Evolutionary conservation across 1,140 invertebrate genomes (phyloP).

Genomic region (Apocrypta bakeri): DNA sequence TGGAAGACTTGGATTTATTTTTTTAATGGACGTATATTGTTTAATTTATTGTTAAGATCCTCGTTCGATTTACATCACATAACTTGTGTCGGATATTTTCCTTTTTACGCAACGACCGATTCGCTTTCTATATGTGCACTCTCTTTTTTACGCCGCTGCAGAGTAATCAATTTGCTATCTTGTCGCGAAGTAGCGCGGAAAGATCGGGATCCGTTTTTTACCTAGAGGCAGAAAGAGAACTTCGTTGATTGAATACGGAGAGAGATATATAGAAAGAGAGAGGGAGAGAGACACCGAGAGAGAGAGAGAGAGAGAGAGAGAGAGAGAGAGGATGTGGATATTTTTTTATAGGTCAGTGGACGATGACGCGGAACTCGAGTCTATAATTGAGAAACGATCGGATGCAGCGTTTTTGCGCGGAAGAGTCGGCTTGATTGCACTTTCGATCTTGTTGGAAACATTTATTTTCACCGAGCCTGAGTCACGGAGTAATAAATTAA

Average conservation of each 20-base stretch:
- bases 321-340: background rate
- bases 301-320: no score
- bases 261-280: background rate
- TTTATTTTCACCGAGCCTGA: background rate
- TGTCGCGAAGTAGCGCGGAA: conserved; percentile 49
- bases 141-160: background rate
- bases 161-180: conserved; percentile 60
- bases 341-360: background rate
- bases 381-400: conserved; percentile 1
- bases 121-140: background rate
- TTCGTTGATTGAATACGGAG: no score
- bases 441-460: background rate
- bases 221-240: background rate
- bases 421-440: background rate
- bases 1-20: background rate
- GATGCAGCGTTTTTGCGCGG: background rate
- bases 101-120: background rate
- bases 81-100: conserved; percentile 35
- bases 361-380: background rate
- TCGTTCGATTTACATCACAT: conserved; percentile 65
- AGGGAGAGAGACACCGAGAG: background rate
- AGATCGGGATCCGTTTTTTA: conserved; percentile 39
- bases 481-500: background rate
- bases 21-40: conserved; percentile 43
- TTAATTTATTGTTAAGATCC: conserved; percentile 61